Evolutionary conservation across 2,113 vertebrate species (phyloP).

Genomic region (Coregonus clupeaformis): DNA sequence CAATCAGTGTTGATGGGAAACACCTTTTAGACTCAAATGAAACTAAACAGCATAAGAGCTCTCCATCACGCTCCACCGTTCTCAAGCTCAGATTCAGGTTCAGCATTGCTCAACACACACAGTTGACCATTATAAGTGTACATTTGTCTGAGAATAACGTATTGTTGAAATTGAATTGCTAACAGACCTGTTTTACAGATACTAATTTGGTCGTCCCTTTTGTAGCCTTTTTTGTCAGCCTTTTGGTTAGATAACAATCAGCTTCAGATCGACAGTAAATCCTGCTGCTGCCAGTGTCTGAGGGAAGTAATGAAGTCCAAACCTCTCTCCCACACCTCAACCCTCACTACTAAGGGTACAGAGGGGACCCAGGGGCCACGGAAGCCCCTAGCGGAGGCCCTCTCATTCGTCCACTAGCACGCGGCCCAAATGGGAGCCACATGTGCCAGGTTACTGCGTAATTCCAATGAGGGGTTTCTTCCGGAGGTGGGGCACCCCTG

Average conservation of each 20-base stretch:
- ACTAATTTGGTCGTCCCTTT: neutral
- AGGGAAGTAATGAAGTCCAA: neutral
- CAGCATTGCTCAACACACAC: neutral
- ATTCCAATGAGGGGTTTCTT: slow-evolving; percentile 65
- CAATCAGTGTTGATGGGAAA: slow-evolving; percentile 29
- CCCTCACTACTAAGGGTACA: slow-evolving; percentile 11
- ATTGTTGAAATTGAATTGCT: neutral
- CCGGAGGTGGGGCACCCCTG: slow-evolving; percentile 52
- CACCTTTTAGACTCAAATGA: slow-evolving; percentile 13
- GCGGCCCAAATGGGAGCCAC: slow-evolving; percentile 66
- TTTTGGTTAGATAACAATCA: slow-evolving; percentile 25
- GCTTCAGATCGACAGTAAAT: slow-evolving; percentile 12
- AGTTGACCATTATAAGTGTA: neutral
- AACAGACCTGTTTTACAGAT: neutral
- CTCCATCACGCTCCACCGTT: neutral
- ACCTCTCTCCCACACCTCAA: slow-evolving; percentile 13
- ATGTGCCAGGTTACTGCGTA: slow-evolving; percentile 64
- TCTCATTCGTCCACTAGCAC: slow-evolving; percentile 59
- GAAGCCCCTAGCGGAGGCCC: slow-evolving; percentile 9
- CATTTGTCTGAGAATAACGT: neutral
- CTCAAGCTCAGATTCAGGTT: neutral
- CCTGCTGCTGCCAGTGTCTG: neutral
- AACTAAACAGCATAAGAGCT: neutral
- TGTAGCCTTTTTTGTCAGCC: neutral
- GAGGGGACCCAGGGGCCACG: slow-evolving; percentile 24